These are phyloP conservation scores for Scomber scombrus DNA, from an alignment of 2,113 vertebrate species.

Conservation along the genomic window DNA sequence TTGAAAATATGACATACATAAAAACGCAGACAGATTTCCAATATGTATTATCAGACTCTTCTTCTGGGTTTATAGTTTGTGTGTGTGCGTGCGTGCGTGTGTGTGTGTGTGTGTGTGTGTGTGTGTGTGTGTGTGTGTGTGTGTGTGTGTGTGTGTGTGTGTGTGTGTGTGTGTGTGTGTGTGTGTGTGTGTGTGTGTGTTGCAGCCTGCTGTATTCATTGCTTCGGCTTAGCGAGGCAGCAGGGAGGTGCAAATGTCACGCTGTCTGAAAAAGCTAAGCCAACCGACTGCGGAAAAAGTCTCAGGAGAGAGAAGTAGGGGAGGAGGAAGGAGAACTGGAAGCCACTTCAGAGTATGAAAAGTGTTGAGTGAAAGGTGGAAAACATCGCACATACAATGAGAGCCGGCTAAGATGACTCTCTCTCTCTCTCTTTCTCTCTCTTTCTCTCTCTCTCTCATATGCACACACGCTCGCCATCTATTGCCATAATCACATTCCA, in stretches of 20 bases:
- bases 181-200: slow-evolving; percentile 27
- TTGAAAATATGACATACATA: slow-evolving; percentile 29
- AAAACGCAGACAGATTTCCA: slow-evolving; percentile 36
- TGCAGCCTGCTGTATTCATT: slow-evolving; percentile 41
- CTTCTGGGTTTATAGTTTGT: slow-evolving; percentile 2
- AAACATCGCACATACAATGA: slow-evolving; percentile 28
- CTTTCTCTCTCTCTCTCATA: not conserved
- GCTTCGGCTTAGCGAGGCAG: slow-evolving; percentile 45
- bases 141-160: slow-evolving; percentile 19
- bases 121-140: slow-evolving; percentile 17
- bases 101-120: slow-evolving; percentile 10
- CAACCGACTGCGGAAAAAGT: slow-evolving; percentile 32
- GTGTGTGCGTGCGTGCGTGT: slow-evolving; percentile 10
- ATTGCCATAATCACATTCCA: slow-evolving; percentile 67
- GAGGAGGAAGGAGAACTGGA: slow-evolving; percentile 22
- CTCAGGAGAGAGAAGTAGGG: slow-evolving; percentile 26
- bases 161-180: slow-evolving; percentile 16
- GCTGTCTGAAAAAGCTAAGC: slow-evolving; percentile 51
- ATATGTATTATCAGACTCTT: slow-evolving; percentile 12
- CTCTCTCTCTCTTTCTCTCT: not conserved
- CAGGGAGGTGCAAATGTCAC: slow-evolving; percentile 66
- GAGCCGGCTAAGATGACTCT: not conserved
- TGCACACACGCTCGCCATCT: slow-evolving; percentile 12
- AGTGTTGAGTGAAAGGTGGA: slow-evolving; percentile 55
- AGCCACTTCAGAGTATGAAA: slow-evolving; percentile 50